Percentiles rank a stretch among this genome's conserved stretches.
These are phyloP conservation scores for Empidonax alnorum DNA, from an alignment of 2,113 vertebrate genomes.

Conservation along the genomic window DNA sequence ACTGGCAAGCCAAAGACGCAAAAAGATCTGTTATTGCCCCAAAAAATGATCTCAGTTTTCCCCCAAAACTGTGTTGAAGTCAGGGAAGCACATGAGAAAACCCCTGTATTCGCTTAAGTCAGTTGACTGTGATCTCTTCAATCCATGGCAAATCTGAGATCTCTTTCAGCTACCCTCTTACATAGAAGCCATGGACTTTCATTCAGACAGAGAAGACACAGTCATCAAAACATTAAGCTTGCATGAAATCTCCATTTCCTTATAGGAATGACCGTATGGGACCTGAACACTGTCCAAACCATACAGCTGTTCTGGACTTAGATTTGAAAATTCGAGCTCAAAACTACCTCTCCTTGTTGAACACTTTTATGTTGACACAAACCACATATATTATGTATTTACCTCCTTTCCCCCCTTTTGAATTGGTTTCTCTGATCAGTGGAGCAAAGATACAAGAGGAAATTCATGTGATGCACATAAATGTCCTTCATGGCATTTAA, in stretches of 20 bases:
- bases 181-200: not conserved
- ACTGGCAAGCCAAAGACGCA: not conserved
- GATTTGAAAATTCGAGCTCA: not conserved
- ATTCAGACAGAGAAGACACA: not conserved
- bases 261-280: not conserved
- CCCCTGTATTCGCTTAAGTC: not conserved
- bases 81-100: not conserved
- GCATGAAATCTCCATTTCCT: not conserved
- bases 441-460: not conserved
- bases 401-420: not conserved
- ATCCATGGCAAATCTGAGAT: not conserved
- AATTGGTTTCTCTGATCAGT: not conserved
- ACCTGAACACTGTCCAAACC: not conserved
- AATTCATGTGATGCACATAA: not conserved
- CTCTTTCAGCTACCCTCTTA: not conserved
- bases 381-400: not conserved
- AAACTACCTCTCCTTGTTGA: not conserved
- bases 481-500: not conserved
- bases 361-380: not conserved
- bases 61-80: not conserved
- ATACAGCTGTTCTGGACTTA: not conserved
- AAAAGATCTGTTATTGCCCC: not conserved
- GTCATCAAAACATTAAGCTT: not conserved
- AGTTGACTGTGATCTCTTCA: not conserved
- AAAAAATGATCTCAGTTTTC: not conserved